Evolutionary conservation across 2,113 vertebrate genomes (phyloP).

Genomic region (Climacteris rufus): DNA sequence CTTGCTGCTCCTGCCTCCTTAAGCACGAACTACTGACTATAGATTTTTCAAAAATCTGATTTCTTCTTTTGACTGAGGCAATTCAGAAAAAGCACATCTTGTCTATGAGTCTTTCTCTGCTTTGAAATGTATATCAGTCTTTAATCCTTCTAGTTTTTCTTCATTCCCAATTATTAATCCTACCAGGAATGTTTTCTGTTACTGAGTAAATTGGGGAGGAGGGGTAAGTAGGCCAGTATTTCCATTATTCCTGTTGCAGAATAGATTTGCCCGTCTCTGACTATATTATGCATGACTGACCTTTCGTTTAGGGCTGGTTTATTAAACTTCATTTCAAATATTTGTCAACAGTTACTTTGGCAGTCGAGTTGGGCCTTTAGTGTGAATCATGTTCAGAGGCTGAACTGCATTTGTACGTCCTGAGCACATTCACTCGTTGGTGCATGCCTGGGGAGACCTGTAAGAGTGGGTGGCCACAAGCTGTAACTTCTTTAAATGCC

Average conservation of each 20-base stretch:
- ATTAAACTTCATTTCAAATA: not conserved
- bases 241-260: not conserved
- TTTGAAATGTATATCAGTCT: not conserved
- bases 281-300: not conserved
- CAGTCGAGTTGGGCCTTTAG: not conserved
- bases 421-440: fast-evolving
- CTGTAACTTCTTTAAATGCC: not conserved
- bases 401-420: not conserved
- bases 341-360: not conserved
- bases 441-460: not conserved
- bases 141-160: not conserved
- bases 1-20: not conserved
- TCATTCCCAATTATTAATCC: not conserved
- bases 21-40: not conserved
- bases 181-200: not conserved
- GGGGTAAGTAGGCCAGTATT: not conserved
- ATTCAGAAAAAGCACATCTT: not conserved
- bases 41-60: not conserved
- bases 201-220: not conserved
- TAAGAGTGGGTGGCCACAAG: not conserved
- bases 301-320: not conserved
- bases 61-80: not conserved
- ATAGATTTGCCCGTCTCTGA: not conserved
- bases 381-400: not conserved
- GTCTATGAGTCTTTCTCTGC: not conserved